Base-by-base conservation (phyloP, 2,113 vertebrate species). In the Etheostoma spectabile region DNA sequence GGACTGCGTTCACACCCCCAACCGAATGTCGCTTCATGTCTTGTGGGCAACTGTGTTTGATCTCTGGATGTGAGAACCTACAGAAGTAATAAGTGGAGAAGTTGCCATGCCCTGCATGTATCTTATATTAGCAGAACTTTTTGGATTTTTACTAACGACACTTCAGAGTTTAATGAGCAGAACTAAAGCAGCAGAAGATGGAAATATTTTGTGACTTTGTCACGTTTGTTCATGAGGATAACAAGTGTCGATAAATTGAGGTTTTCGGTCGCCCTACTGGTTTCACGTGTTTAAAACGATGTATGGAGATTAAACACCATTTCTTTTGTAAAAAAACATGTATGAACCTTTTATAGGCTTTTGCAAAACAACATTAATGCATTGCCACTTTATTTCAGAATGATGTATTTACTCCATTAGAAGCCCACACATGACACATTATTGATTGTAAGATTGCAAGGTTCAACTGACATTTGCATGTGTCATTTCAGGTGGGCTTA, bases 11-110 rank as follows among this genome's bases (percentile, higher is more conserved):
- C 74, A 59, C 62, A 51, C 45, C 35, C 30, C 45, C 6, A 1
- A 74, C 45, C 55, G 33, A 52, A 16, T 38, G 63, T 11, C 5
- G 0, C 35, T 15, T 33, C 69, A 21, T 66, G 70, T 59, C 74
- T 73, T 6, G 53, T 33, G 67, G 67, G 56, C 49, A 68, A 56
- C 13, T 6, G 55, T 38, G 53, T 68, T 84, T 84, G 81, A 77
- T 77, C 56, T 83, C 30, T 22, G 35, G 27, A 51, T 56, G 57
- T 56, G 8, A 57, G 77, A 80, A 80, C 60, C 56, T 57, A 57
- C 55, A 51, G 61, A 42, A 53, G 45, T 35, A 53, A 70, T 33
- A 59, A 42, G 35, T 48, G 22, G 24, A 60, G 24, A 60, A 8
- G 45, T 45, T 35, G 16, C 12, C 7, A 1, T n/a, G 19, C n/a